phyloP scores from a whole-genome alignment of 92 coral and sea anemone species.

The Scolanthus callimorphus region DNA sequence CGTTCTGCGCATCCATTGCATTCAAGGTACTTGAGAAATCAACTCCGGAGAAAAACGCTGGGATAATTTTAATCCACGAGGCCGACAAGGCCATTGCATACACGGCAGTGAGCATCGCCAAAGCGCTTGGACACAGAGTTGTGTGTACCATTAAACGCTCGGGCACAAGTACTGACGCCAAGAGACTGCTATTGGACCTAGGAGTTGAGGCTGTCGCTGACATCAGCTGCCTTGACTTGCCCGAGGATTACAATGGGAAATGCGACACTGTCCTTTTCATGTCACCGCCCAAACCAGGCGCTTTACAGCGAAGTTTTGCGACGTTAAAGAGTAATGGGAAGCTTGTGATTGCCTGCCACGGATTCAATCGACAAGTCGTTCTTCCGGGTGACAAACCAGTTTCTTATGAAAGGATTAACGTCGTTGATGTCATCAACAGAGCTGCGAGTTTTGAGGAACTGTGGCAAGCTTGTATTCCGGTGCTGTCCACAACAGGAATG shows the following conservation, averaged over 20 bases:
- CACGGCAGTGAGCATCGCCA: conserved; percentile 49
- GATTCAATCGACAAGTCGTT: conserved; percentile 2
- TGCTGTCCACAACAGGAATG: conserved; percentile 14
- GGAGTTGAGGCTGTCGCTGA: conserved; percentile 24
- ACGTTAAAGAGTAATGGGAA: conserved; percentile 32
- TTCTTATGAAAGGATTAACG: conserved; percentile 10
- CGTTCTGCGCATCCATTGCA: conserved; percentile 40
- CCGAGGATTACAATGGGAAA: neutral
- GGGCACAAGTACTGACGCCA: neutral
- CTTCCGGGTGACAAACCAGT: conserved; percentile 27
- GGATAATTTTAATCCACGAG: conserved; percentile 26
- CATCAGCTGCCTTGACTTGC: neutral
- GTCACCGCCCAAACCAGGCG: neutral
- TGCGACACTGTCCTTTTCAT: neutral
- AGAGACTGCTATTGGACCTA: conserved; percentile 5
- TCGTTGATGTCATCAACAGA: conserved; percentile 7
- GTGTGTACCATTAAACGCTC: conserved; percentile 30
- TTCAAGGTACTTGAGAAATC: conserved; percentile 30
- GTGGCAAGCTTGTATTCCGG: conserved; percentile 7
- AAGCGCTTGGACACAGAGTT: conserved; percentile 30
- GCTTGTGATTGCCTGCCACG: conserved; percentile 28
- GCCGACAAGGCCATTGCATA: conserved; percentile 45
- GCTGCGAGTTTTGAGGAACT: conserved; percentile 18
- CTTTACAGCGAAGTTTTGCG: neutral
- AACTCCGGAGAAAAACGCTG: neutral